Percentiles rank a stretch among this genome's conserved stretches.
These are phyloP conservation scores for Suncus etruscus DNA, from an alignment of 2,113 vertebrate species.

Conservation along the genomic window DNA sequence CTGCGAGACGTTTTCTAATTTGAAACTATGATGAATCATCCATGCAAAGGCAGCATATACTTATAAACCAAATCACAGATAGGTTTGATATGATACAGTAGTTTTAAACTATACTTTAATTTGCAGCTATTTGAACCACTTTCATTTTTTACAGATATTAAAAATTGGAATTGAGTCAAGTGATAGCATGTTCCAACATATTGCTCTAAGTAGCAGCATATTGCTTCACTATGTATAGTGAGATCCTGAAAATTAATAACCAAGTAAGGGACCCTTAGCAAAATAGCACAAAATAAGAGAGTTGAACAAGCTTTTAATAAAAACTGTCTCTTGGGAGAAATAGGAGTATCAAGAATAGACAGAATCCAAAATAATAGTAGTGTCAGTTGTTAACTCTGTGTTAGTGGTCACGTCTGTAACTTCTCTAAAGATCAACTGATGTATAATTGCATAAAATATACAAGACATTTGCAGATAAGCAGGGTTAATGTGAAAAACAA, in stretches of 20 bases:
- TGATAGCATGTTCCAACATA: constrained; percentile 74
- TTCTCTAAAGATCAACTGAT: constrained; percentile 6
- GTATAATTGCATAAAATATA: background rate
- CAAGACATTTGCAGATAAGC: background rate
- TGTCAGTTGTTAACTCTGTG: background rate
- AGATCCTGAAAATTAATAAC: constrained; percentile 78
- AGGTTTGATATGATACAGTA: constrained; percentile 72
- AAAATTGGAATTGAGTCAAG: constrained; percentile 80
- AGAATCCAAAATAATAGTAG: background rate
- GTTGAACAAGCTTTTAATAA: constrained; percentile 52
- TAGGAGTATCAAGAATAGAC: background rate
- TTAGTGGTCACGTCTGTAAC: background rate
- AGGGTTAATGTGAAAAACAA: background rate
- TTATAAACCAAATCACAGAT: constrained; percentile 69
- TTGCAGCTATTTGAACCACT: constrained; percentile 82
- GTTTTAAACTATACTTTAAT: constrained; percentile 81
- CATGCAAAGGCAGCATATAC: constrained; percentile 47
- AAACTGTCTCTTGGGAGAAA: background rate
- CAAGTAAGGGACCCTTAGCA: constrained; percentile 66
- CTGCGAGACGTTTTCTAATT: constrained; percentile 70
- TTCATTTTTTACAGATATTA: constrained; percentile 80
- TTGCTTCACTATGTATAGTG: constrained; percentile 65
- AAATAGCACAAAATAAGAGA: constrained; percentile 44
- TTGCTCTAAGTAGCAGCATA: constrained; percentile 73
- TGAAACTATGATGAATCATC: constrained; percentile 64